Base-by-base conservation (phyloP, 92 coral and sea anemone species). In the Siderastrea radians region DNA sequence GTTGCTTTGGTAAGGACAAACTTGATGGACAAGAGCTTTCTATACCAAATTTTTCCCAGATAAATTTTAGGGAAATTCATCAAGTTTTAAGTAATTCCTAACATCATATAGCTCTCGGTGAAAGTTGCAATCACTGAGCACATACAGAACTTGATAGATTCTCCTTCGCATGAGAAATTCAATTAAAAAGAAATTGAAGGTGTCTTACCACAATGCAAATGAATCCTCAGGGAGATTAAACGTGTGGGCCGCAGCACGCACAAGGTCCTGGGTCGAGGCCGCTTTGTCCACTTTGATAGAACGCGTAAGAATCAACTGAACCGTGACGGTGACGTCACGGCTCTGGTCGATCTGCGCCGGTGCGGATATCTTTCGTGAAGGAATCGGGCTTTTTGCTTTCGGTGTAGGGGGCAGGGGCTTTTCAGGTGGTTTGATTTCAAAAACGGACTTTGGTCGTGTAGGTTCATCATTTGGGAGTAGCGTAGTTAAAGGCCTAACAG, bases 361-460 rank as follows among this genome's bases (percentile, higher is more conserved):
- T 16, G 51, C 38, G 15, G 82, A 49, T 19, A 50, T 63, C 4
- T 46, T n/a, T 15, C 72, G 68, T 12, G 7, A 43, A 7, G 72
- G 72, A 64, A 59, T 61, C 7, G 86, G 91, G 73, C 94, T 91
- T 65, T 79, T 92, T 47, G 81, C 46, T 46, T 43, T 79, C 5
- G 98, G 95, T 5, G 93, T 80, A 49, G 98, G 95, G 16, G 95
- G 98, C 4, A 92, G 84, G 7, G 98, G 95, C 78, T 95, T 95
- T 4, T 92, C 80, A 4, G 98, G 98, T 1, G 98, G 98, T 44
- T 72, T 83, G 16, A 91, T 89, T 50, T 88, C 38, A 26, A 26
- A 26, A 26, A 26, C 38, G 38, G 38, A 26, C 38, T 26, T 26
- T 26, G 38, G 0, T 26, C 38, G 38, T 26, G 38, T 26, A 26